phyloP scores from a whole-genome alignment of 2,888 invertebrate species.

The Iselma pallidipennis region DNA sequence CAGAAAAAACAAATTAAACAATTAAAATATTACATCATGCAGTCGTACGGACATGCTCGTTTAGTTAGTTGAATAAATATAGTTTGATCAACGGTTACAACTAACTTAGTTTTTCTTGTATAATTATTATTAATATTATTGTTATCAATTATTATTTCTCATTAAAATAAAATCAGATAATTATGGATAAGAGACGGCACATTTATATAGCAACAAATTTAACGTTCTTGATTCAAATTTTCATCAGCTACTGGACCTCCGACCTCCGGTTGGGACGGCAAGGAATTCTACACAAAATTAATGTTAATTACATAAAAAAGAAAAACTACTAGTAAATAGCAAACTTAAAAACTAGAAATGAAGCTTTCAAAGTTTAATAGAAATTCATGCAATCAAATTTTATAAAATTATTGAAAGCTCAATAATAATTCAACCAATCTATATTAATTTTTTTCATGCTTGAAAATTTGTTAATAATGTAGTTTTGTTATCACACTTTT shows the following conservation, averaged over 20 bases:
- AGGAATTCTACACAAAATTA: slow-evolving; percentile 67
- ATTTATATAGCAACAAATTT: slow-evolving; percentile 29
- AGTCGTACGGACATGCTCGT: not conserved
- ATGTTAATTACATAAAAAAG: slow-evolving; percentile 19
- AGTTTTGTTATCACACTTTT: not conserved
- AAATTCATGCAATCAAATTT: not conserved
- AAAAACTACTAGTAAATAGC: not conserved
- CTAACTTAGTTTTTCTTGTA: not conserved
- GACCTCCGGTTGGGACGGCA: slow-evolving; percentile 60
- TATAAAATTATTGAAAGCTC: not conserved
- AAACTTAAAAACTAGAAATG: not conserved
- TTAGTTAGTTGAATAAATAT: not conserved
- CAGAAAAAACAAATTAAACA: not conserved
- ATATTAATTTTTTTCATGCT: not conserved
- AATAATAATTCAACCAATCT: not conserved
- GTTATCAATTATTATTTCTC: not conserved
- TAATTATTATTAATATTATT: not conserved
- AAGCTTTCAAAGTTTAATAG: not conserved
- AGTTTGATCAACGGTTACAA: not conserved
- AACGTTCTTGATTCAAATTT: slow-evolving; percentile 71
- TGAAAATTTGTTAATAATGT: not conserved
- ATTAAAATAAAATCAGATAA: slow-evolving; percentile 5
- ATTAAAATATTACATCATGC: not conserved
- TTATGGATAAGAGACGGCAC: slow-evolving; percentile 27
- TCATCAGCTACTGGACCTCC: slow-evolving; percentile 68